Evolutionary conservation across 2,113 vertebrate genomes (phyloP).

Genomic region (Grantiella picta): DNA sequence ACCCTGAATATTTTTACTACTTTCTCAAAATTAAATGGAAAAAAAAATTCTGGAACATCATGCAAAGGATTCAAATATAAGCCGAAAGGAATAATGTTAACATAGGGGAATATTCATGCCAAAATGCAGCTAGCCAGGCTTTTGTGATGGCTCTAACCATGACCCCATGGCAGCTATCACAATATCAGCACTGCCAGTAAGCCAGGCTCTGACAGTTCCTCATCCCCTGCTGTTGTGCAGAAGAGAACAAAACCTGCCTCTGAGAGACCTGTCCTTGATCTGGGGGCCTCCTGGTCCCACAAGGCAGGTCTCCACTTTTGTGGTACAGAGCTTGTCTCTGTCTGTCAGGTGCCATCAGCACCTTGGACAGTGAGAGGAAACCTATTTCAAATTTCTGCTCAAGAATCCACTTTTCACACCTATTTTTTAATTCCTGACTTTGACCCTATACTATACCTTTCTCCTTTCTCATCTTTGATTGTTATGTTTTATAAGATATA

Average conservation of each 20-base stretch:
- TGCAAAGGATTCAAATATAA: neutral
- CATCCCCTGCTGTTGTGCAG: neutral
- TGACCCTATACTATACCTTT: neutral
- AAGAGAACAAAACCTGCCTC: neutral
- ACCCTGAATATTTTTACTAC: neutral
- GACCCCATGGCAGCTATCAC: neutral
- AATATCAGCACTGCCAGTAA: rapidly evolving
- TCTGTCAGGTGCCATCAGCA: neutral
- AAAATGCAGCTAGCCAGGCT: neutral
- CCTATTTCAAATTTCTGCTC: neutral
- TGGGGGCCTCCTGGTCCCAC: neutral
- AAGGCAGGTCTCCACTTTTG: neutral
- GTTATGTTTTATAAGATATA: neutral
- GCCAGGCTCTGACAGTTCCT: neutral
- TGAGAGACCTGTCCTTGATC: neutral
- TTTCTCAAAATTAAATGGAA: neutral
- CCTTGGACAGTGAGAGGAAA: slow-evolving; percentile 39
- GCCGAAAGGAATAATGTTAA: neutral
- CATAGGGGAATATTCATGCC: neutral
- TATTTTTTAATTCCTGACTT: neutral
- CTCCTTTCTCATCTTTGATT: neutral
- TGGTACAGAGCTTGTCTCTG: rapidly evolving
- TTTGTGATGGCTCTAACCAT: neutral
- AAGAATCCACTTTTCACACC: neutral
- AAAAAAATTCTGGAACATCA: neutral